Conservation (phyloP, 2,888 invertebrate genomes). For the Thyatira batis region DNA sequence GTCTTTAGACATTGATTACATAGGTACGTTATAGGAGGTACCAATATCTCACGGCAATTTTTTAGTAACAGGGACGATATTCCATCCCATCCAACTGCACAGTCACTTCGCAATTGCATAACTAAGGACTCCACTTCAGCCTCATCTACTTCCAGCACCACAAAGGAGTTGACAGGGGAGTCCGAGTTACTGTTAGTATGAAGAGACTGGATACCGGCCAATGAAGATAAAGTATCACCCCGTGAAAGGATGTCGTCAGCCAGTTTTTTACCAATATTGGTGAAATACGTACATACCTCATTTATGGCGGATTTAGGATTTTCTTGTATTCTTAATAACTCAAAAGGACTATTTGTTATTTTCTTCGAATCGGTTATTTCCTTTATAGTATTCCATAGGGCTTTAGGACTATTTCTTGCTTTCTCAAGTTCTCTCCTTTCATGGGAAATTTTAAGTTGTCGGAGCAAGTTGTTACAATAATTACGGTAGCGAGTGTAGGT, state of each 20-base stretch:
- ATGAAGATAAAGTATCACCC: neutral
- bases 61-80: constrained; percentile 9
- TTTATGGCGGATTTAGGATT: constrained; percentile 2
- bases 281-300: constrained; percentile 1
- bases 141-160: constrained; percentile 1
- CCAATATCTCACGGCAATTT: too few species aligned
- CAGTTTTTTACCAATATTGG: neutral
- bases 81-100: constrained; percentile 13
- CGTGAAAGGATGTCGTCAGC: neutral
- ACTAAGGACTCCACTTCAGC: constrained; percentile 7
- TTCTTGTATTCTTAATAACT: neutral
- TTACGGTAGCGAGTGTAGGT: constrained; percentile 10
- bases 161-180: constrained; percentile 2
- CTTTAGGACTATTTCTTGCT: constrained; percentile 7
- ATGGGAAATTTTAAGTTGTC: constrained; percentile 8
- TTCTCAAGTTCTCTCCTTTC: constrained; percentile 9
- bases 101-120: neutral
- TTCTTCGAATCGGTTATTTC: constrained; percentile 4
- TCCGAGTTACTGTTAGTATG: neutral
- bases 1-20: constrained; percentile 4
- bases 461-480: constrained; percentile 11
- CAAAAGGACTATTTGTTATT: neutral
- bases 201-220: neutral
- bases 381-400: constrained; percentile 11
- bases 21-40: too few species aligned